phyloP scores from a whole-genome alignment of 2,113 vertebrate genomes.

The Seriola aureovittata region DNA sequence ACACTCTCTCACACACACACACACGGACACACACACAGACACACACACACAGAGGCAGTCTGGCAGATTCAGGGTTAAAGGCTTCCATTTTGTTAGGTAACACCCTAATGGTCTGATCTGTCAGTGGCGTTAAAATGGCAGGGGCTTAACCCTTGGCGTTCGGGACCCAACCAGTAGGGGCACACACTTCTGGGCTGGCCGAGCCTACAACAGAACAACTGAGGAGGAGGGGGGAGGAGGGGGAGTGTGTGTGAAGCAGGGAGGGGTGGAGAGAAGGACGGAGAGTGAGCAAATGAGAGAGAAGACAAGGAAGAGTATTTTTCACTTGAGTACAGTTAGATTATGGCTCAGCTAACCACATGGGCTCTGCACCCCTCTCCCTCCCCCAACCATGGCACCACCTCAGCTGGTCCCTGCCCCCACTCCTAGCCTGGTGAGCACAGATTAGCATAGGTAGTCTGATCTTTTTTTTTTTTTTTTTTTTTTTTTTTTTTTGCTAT shows the following conservation, averaged over 20 bases:
- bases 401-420: conserved; percentile 75
- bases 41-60: conserved; percentile 53
- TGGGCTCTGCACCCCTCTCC: conserved; percentile 61
- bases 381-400: conserved; percentile 76
- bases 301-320: conserved; percentile 79
- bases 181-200: conserved; percentile 68
- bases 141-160: conserved; percentile 90
- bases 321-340: conserved; percentile 80
- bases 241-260: conserved; percentile 31
- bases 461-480: background rate
- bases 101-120: conserved; percentile 92
- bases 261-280: conserved; percentile 47
- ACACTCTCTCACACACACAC: conserved; percentile 30
- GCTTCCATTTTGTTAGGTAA: conserved; percentile 96
- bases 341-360: conserved; percentile 76
- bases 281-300: conserved; percentile 45
- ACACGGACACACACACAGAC: conserved; percentile 34
- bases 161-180: conserved; percentile 78
- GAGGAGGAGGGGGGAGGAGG: conserved; percentile 33
- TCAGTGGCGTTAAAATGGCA: conserved; percentile 95
- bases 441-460: conserved; percentile 65
- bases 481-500: background rate
- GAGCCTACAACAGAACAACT: conserved; percentile 65
- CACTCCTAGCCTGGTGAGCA: conserved; percentile 60
- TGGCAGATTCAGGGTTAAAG: conserved; percentile 89